Conservation (phyloP, 1,140 invertebrate genomes). For the Pseudoatta argentina region DNA sequence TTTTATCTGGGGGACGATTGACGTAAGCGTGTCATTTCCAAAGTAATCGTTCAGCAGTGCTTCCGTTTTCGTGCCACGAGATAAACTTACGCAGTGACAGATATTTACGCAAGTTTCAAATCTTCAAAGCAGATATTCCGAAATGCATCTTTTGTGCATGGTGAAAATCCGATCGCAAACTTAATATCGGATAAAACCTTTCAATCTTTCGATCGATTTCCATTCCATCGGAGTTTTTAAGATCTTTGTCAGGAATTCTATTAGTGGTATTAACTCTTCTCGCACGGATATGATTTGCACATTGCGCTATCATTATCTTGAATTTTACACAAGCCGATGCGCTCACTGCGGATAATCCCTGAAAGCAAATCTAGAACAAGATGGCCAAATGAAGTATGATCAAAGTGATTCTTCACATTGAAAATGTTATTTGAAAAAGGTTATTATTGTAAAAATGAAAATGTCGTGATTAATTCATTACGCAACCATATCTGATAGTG, state of each 20-base stretch:
- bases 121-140: neutral
- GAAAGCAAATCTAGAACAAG: conserved; percentile 47
- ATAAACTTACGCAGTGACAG: neutral
- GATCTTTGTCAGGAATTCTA: conserved; percentile 61
- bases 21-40: conserved; percentile 1
- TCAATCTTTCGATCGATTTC: neutral
- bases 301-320: conserved; percentile 57
- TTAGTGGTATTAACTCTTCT: conserved; percentile 62
- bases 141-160: neutral
- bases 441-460: conserved; percentile 14
- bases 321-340: conserved; percentile 65
- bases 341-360: conserved; percentile 61
- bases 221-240: neutral
- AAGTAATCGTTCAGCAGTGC: too few species aligned
- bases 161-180: neutral
- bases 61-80: neutral
- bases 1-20: conserved; percentile 14
- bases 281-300: conserved; percentile 41
- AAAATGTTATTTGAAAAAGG: neutral
- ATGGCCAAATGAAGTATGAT: conserved; percentile 15
- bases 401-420: neutral
- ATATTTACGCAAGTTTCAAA: neutral
- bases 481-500: too few species aligned
- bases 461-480: neutral
- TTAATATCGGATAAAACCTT: conserved; percentile 23